Evolutionary conservation across 37 sponge, comb jelly and placozoan genomes (phyloP).

Genomic region (Hexactinellida sp.): DNA sequence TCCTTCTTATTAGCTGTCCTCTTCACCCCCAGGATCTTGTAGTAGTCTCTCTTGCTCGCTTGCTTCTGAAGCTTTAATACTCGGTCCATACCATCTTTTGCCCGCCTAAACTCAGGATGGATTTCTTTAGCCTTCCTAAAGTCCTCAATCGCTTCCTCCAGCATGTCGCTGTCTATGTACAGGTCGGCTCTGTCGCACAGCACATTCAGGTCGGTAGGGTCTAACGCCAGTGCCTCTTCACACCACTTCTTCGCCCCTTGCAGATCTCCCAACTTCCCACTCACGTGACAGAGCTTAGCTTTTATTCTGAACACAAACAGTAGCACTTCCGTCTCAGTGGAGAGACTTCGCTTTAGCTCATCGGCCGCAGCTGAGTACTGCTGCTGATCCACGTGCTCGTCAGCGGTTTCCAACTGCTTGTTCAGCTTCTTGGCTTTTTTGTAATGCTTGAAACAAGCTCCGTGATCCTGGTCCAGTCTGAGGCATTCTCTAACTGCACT

Average conservation of each 20-base stretch:
- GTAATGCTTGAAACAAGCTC: conserved; percentile 67
- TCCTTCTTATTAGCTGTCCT: conserved; percentile 70
- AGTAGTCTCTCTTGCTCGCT: conserved; percentile 93
- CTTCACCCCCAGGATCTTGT: conserved; percentile 87
- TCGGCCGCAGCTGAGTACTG: conserved; percentile 53
- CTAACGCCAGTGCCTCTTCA: conserved; percentile 48
- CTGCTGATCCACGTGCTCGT: conserved; percentile 40
- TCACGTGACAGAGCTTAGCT: conserved; percentile 41
- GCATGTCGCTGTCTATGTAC: conserved; percentile 67
- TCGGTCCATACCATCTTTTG: conserved; percentile 70
- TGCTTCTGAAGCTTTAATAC: conserved; percentile 89
- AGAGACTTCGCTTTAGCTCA: conserved; percentile 37
- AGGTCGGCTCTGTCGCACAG: conserved; percentile 83
- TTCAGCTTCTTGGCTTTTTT: conserved; percentile 94
- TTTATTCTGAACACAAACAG: conserved; percentile 19
- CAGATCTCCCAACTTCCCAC: conserved; percentile 27
- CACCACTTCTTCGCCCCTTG: conserved; percentile 53
- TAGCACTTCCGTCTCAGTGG: conserved; percentile 30
- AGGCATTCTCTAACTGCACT: conserved; percentile 82
- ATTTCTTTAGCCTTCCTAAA: conserved; percentile 67
- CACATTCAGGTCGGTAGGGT: conserved; percentile 58
- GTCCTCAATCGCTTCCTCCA: conserved; percentile 73
- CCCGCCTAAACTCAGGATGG: conserved; percentile 34
- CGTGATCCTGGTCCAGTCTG: conserved; percentile 85
- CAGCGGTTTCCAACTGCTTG: conserved; percentile 51